Evolutionary conservation across 2,888 invertebrate species (phyloP).

Genomic region (Platerodrilus igneus): DNA sequence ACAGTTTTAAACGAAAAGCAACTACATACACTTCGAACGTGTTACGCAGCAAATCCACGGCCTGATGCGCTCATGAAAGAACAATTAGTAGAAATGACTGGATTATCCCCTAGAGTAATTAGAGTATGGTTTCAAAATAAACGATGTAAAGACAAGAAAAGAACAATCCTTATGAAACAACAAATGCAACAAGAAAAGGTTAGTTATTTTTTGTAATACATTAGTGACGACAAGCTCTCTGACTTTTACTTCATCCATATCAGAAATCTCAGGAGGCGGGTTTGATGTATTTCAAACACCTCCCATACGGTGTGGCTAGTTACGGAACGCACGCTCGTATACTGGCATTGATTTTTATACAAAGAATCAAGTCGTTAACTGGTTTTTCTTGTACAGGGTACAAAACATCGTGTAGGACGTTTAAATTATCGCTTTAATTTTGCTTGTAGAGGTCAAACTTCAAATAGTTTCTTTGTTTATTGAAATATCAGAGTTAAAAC

Average conservation of each 20-base stretch:
- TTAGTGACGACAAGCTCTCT: background rate
- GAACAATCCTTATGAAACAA: conserved; percentile 93
- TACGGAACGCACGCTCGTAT: conserved; percentile 12
- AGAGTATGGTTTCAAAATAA: conserved; percentile 99
- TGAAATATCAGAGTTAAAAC: too few species aligned
- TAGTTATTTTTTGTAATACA: conserved; percentile 35
- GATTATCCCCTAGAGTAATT: conserved; percentile 94
- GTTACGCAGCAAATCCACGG: conserved; percentile 95
- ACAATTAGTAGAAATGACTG: conserved; percentile 98
- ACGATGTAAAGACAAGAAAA: conserved; percentile 96
- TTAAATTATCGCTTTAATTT: conserved; percentile 19
- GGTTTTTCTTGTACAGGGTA: conserved; percentile 11
- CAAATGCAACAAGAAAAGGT: conserved; percentile 98
- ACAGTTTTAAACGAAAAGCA: conserved; percentile 99
- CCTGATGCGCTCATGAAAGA: conserved; percentile 99
- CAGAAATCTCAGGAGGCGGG: conserved; percentile 24
- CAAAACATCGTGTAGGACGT: conserved; percentile 13
- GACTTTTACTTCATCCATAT: conserved; percentile 10
- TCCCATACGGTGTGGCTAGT: conserved; percentile 21
- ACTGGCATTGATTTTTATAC: conserved; percentile 21
- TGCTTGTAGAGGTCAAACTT: too few species aligned
- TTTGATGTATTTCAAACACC: conserved; percentile 12
- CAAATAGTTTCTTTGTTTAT: too few species aligned
- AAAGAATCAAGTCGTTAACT: conserved; percentile 15
- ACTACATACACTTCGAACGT: conserved; percentile 92